Base-by-base conservation (phyloP, 2,888 invertebrate species). In the Elysia crispata region DNA sequence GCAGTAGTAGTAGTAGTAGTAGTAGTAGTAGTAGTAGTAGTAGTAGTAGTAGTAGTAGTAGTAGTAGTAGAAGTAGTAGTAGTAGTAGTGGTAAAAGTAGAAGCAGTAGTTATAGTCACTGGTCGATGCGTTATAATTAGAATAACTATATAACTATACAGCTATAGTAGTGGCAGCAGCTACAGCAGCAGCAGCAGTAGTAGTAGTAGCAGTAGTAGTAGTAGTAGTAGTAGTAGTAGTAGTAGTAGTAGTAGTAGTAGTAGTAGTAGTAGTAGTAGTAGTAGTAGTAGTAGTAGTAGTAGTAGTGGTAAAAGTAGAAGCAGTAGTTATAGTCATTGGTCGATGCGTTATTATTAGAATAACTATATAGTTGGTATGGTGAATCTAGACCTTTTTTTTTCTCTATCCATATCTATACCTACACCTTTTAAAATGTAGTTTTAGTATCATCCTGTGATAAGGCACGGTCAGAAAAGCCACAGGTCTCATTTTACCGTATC, bases 21-120 rank as follows among this genome's bases (percentile, higher is more conserved):
- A 70, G 70, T 70, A 70, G 70, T 70, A 70, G 64, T 62, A 62
- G 64, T 62, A 62, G 64, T 62, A 62, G 64, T 62, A 62, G 64
- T 62, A 54, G 54, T 18, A 54, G 54, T 18, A 54, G 54, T 18
- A 54, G 54, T 54, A 54, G 54, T 54, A 54, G 54, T 54, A 54
- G 54, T 54, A 54, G 54, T 54, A 54, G 54, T 54, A 62, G 64
- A 13, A 62, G 64, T 20, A 62, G 64, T 20, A 62, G 64, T 62
- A 62, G 64, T n/a, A n/a, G n/a, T n/a, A n/a, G n/a, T n/a, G n/a
- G n/a, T n/a, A n/a, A n/a, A n/a, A n/a, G n/a, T n/a, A n/a, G n/a
- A n/a, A n/a, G n/a, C n/a, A n/a, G n/a, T n/a, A n/a, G n/a, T n/a
- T n/a, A n/a, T n/a, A n/a, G n/a, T n/a, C n/a, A n/a, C n/a, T n/a